Evolutionary conservation across 1,140 invertebrate genomes (phyloP).

Genomic region (Brachionus calyciflorus): DNA sequence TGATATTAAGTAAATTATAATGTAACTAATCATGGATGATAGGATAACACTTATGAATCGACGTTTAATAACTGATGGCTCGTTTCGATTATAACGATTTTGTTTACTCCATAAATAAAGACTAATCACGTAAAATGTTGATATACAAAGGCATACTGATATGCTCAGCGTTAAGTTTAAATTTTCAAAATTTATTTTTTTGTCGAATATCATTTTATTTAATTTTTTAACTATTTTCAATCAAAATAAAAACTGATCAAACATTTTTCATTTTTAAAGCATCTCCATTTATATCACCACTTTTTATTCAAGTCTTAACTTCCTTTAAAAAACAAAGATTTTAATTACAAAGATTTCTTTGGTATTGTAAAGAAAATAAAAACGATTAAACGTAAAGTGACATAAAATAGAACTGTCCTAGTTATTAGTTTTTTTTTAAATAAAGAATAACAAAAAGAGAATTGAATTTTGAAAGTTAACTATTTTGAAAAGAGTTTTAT

Average conservation of each 20-base stretch:
- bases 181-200: slow-evolving; percentile 39
- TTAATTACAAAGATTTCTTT: no score
- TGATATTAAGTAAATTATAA: neutral
- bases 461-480: no score
- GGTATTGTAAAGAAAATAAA: no score
- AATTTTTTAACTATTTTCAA: neutral
- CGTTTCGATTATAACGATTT: slow-evolving; percentile 34
- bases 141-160: slow-evolving; percentile 1
- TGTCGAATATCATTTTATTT: neutral
- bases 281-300: no score
- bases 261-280: no score
- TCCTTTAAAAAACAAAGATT: no score
- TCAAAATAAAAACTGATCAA: neutral
- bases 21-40: neutral
- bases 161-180: neutral
- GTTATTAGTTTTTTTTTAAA: no score
- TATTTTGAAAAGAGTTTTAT: no score
- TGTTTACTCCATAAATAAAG: slow-evolving; percentile 33
- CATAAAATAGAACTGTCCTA: no score
- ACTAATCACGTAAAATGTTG: slow-evolving; percentile 29
- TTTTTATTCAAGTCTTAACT: no score
- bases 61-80: slow-evolving; percentile 25
- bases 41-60: slow-evolving; percentile 25
- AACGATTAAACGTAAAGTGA: no score
- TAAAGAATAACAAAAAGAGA: no score